Base-by-base conservation (phyloP, 2,888 invertebrate genomes). In the Cloeon dipterum region DNA sequence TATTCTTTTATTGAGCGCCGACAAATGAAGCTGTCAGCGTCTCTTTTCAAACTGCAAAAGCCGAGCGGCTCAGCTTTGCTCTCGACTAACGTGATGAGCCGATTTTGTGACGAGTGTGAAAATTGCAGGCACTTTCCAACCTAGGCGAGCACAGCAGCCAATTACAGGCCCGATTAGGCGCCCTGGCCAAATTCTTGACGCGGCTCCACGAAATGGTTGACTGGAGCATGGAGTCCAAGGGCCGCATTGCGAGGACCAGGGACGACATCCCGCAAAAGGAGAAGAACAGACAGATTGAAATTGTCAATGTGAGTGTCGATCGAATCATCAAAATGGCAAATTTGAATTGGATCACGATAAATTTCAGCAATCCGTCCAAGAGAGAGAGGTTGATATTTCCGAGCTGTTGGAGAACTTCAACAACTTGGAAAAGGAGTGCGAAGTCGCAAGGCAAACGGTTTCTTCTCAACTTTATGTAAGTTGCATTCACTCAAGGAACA, bases 371-470 rank as follows among this genome's bases (percentile, higher is more conserved):
- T 51, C 53, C 29, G 57, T 66, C 11, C 50, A 54, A 40, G 70
- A 69, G 46, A 64, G 62, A 36, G 66, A 66, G 49, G 56, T 61
- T 41, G 70, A 70, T 49, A 62, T 71, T 26, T 63, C 63, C 45
- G 70, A 70, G 46, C 62, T 70, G 32, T 49, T 71, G 34, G 69
- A 70, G 51, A 69, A 69, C 53, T 71, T 65, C 53, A 67, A 64
- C 37, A 68, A 68, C 53, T 53, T 73, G 46, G 71, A 72, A 42
- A 60, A 62, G 44, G 62, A 62, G 44, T 62, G 62, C 44, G 57
- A 59, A 47, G 55, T 54, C 5, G 58, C 55, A 8, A 57, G 56
- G 40, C 61, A 61, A 42, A 53, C 56, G 4, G 56, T 62, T 41
- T 61, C 62, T 35, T 50, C 54, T 2, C 57, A 61, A 47, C 50